A percentile compares a stretch with the other conserved stretches of the same genome.
phyloP scores from a whole-genome alignment of 1,140 invertebrate species.

The Scylla paramamosain region DNA sequence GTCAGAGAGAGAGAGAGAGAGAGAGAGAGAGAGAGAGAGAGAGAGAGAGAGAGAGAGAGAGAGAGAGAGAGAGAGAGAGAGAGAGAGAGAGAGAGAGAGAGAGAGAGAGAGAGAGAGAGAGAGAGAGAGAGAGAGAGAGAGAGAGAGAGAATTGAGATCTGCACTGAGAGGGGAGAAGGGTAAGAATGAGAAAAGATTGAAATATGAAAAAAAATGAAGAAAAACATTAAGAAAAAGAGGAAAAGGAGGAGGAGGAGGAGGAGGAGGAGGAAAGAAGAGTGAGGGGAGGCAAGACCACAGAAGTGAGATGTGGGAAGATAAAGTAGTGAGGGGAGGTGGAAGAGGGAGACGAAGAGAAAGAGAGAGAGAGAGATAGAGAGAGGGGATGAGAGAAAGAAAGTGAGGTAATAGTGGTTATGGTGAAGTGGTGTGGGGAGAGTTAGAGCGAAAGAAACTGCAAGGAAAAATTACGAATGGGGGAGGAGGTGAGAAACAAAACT shows the following conservation, averaged over 20 bases:
- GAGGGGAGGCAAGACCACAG: not conserved
- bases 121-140: constrained; percentile 12
- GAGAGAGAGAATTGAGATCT: not conserved
- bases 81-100: too few species aligned
- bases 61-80: not conserved
- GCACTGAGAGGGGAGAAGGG: too few species aligned
- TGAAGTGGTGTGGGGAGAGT: not conserved
- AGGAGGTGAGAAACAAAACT: not conserved
- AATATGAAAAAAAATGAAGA: too few species aligned
- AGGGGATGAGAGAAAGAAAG: not conserved
- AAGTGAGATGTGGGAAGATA: too few species aligned
- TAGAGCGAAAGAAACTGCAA: not conserved
- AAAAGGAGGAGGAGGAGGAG: not conserved
- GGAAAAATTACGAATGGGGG: not conserved
- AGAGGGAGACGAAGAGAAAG: not conserved
- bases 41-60: constrained; percentile 29
- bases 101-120: constrained; percentile 5
- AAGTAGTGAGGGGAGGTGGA: too few species aligned
- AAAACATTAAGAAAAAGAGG: not conserved
- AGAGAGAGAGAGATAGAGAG: not conserved
- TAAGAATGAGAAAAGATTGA: too few species aligned
- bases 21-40: constrained; percentile 52
- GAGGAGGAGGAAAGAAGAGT: not conserved
- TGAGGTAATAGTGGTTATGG: not conserved
- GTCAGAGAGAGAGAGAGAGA: constrained; percentile 34